Conservation (phyloP, 2,888 invertebrate species). For the Nasonia oneida region DNA sequence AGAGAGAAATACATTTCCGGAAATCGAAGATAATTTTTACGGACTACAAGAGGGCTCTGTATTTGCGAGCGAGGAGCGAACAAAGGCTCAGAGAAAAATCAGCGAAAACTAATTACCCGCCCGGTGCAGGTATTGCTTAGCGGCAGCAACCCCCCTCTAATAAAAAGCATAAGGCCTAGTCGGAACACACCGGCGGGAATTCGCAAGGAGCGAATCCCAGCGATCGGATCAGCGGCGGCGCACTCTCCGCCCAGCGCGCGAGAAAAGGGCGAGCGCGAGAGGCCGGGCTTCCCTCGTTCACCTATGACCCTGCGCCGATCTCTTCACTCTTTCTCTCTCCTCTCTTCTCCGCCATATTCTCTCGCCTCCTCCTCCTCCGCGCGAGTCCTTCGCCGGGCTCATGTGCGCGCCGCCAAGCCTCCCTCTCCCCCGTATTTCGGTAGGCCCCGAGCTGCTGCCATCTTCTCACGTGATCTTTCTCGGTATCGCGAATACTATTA, state of each 20-base stretch:
- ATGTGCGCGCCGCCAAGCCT: constrained; percentile 44
- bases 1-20: constrained; percentile 55
- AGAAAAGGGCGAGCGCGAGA: constrained; percentile 66
- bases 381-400: not conserved
- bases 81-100: not conserved
- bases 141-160: not conserved
- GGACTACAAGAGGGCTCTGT: not conserved
- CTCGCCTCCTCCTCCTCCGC: constrained; percentile 53
- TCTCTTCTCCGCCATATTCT: constrained; percentile 63
- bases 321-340: constrained; percentile 64
- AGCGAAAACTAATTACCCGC: not conserved
- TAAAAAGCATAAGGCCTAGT: not conserved
- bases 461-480: constrained; percentile 63
- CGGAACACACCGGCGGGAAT: constrained; percentile 63
- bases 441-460: constrained; percentile 30
- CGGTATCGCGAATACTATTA: constrained; percentile 64
- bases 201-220: constrained; percentile 67
- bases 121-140: not conserved
- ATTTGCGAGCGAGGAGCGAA: not conserved
- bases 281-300: constrained; percentile 73
- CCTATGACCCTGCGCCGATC: constrained; percentile 74
- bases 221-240: constrained; percentile 72
- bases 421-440: constrained; percentile 60
- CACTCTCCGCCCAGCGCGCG: constrained; percentile 73
- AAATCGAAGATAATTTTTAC: constrained; percentile 58